Evolutionary conservation across 2,113 vertebrate genomes (phyloP).

Genomic region (Synchiropus splendidus): DNA sequence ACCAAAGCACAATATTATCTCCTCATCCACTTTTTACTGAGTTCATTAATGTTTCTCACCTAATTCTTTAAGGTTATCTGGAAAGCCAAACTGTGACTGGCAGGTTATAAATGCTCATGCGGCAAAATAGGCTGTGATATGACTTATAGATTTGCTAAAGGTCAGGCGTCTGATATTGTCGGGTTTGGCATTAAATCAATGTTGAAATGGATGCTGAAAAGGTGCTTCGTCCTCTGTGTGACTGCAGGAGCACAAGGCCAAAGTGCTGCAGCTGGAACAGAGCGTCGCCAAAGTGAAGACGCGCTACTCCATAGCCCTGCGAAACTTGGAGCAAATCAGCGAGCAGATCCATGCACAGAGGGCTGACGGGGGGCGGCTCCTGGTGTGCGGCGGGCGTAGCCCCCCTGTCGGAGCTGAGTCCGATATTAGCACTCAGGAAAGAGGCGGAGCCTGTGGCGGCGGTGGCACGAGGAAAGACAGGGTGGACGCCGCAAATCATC

Average conservation of each 20-base stretch:
- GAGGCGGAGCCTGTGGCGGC: slow-evolving; percentile 41
- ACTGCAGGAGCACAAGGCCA: slow-evolving; percentile 80
- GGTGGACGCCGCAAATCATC: slow-evolving; percentile 39
- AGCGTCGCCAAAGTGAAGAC: slow-evolving; percentile 80
- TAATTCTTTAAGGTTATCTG: no score
- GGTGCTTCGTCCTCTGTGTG: slow-evolving; percentile 19
- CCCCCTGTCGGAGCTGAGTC: slow-evolving; percentile 66
- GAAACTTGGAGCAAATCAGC: slow-evolving; percentile 88
- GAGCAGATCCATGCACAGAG: slow-evolving; percentile 86
- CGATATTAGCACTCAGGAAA: slow-evolving; percentile 22
- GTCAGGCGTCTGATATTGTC: slow-evolving; percentile 4
- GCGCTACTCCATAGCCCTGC: slow-evolving; percentile 78
- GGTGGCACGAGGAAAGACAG: slow-evolving; percentile 10
- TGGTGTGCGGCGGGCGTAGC: slow-evolving; percentile 54
- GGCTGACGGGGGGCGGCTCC: slow-evolving; percentile 29
- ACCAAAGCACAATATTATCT: no score
- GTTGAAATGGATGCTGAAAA: slow-evolving; percentile 10
- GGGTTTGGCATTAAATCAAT: slow-evolving; percentile 17
- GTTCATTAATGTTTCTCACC: no score
- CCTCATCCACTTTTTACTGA: no score
- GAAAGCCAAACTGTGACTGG: background rate
- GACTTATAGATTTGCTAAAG: slow-evolving; percentile 10
- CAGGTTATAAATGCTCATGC: slow-evolving; percentile 7
- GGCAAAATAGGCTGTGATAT: background rate
- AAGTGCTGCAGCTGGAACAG: slow-evolving; percentile 77